phyloP scores from a whole-genome alignment of 2,113 vertebrate species.

The Gorsachius goisagi region DNA sequence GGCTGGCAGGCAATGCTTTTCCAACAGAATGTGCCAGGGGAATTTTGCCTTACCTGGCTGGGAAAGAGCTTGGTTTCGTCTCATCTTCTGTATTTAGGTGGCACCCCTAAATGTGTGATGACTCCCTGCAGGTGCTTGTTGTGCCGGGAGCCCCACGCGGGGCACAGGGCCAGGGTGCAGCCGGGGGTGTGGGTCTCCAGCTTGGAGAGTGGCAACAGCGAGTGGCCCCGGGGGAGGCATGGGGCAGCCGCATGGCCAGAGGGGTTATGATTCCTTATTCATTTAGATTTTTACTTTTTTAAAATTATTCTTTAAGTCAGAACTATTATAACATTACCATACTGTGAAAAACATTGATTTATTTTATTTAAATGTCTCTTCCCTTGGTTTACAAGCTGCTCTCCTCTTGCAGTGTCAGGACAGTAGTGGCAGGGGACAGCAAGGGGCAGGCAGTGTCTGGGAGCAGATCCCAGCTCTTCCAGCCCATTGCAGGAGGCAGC shows the following conservation, averaged over 20 bases:
- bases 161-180: neutral
- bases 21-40: neutral
- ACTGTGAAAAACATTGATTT: neutral
- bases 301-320: neutral
- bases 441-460: neutral
- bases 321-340: neutral
- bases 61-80: neutral
- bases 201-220: fast-evolving
- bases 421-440: neutral
- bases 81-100: neutral
- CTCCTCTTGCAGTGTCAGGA: neutral
- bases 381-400: neutral
- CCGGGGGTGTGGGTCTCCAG: neutral
- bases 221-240: fast-evolving
- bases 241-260: neutral
- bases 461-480: neutral
- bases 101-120: neutral
- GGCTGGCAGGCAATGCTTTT: neutral
- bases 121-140: fast-evolving
- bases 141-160: neutral
- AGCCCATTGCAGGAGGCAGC: neutral
- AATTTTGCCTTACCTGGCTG: neutral
- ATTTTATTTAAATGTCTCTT: neutral
- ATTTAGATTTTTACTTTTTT: neutral
- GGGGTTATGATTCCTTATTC: neutral